Percentiles rank a stretch among this genome's conserved stretches.
Conservation (phyloP, 2,113 vertebrate species). For the Potamarius usumacintae region DNA sequence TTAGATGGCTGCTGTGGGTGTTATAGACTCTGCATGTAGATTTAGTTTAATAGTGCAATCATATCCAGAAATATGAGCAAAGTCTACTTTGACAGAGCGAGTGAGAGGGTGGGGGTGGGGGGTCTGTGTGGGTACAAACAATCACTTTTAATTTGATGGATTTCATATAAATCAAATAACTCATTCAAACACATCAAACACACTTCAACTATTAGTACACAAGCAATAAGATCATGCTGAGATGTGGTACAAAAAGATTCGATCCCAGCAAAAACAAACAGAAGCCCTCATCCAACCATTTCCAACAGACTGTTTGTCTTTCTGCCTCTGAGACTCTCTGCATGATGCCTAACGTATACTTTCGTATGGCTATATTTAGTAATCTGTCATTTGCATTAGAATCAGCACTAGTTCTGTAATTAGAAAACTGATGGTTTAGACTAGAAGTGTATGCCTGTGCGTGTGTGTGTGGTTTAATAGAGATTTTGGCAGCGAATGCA, state of each 20-base stretch:
- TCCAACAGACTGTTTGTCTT: conserved; percentile 1
- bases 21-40: background rate
- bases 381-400: conserved; percentile 38
- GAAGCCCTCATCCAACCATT: conserved; percentile 14
- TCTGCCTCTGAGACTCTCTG: background rate
- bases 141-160: background rate
- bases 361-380: conserved; percentile 35
- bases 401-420: conserved; percentile 21
- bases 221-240: background rate
- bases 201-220: background rate
- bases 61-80: background rate
- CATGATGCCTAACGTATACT: conserved; percentile 27
- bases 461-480: background rate
- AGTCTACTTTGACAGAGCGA: background rate
- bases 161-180: background rate
- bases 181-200: background rate
- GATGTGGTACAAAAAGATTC: background rate
- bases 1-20: background rate
- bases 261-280: conserved; percentile 30
- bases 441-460: conserved; percentile 5
- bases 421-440: conserved; percentile 25
- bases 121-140: background rate
- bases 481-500: conserved; percentile 32
- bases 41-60: background rate
- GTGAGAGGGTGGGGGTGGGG: background rate